Conservation (phyloP, 2,113 vertebrate genomes). For the Neoarius graeffei region DNA sequence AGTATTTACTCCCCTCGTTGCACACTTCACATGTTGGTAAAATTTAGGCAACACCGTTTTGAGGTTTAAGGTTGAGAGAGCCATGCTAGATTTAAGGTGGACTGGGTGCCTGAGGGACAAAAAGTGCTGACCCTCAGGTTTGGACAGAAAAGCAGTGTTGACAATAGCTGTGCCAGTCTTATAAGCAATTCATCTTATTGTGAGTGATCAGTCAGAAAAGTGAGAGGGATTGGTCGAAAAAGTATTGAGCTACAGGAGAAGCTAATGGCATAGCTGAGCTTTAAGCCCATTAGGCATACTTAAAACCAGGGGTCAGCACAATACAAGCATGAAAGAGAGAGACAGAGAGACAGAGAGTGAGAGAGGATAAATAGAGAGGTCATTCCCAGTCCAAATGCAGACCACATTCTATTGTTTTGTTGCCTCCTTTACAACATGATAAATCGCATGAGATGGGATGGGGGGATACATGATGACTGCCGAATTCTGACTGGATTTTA, state of each 20-base stretch:
- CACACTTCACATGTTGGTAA: too few species aligned
- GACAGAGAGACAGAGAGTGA: background rate
- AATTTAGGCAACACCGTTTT: too few species aligned
- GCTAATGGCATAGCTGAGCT: conserved; percentile 48
- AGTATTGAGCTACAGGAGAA: conserved; percentile 49
- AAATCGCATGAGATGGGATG: background rate
- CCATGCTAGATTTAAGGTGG: conserved; percentile 8
- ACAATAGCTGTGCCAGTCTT: conserved; percentile 56
- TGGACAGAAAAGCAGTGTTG: conserved; percentile 49
- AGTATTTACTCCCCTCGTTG: too few species aligned
- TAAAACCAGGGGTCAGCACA: conserved; percentile 44
- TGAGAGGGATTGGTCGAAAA: conserved; percentile 37
- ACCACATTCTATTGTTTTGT: conserved; percentile 3
- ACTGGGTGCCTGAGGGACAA: conserved; percentile 33
- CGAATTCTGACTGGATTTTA: background rate
- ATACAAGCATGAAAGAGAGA: conserved; percentile 15
- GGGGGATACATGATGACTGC: background rate
- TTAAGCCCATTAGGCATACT: conserved; percentile 54
- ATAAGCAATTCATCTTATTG: conserved; percentile 60
- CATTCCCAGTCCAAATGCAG: conserved; percentile 19
- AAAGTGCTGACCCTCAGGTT: conserved; percentile 58
- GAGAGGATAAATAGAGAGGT: conserved; percentile 18
- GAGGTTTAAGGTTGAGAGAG: too few species aligned
- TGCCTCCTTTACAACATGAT: background rate
- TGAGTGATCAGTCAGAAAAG: conserved; percentile 53